Evolutionary conservation across 2,113 vertebrate genomes (phyloP), one percentile per base, ranked within the genome.

Genomic region (Pterocles burchelli): DNA sequence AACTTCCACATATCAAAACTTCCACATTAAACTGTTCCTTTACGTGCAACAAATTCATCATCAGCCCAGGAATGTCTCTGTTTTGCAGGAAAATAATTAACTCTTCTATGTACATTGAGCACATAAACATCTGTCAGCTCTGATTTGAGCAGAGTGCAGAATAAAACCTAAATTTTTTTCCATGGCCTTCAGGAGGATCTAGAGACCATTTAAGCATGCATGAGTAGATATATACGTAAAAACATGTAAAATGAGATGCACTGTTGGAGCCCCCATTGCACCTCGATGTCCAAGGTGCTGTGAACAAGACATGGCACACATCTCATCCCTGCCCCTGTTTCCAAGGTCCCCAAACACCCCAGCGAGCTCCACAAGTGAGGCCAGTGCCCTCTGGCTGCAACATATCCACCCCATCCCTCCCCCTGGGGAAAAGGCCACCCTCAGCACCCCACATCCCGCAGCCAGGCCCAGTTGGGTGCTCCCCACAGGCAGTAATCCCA

Each of bases 371-470:
- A 11, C 16, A 22, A 41, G 21, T 1, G 16, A 34, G 17, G 11
- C 28, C 21, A 29, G 20, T 28, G 33, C 20, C 20, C 31, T 41
- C 52, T 13, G 24, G 18, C 36, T 58, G 11, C 49, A 55, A 4
- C 17, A 90, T 7, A 46, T 5, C 28, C 36, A 34, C 13, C 4
- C 25, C 31, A 8, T 7, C 19, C 13, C 20, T 26, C 26, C 34
- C 22, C 0, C 0, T 2, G 5, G 6, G 33, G 4, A 43, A 46
- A 63, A 51, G 29, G 3, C 2, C 6, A 31, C 14, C 5, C 24
- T 33, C 25, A 46, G 21, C 21, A 71, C 11, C 43, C n/a, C 36
- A 31, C 2, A 0, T 19, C 21, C 15, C 21, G 29, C 49, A 21
- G 51, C 6, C n/a, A 33, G 33, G 7, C 24, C 48, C 43, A 11